Base-by-base conservation (phyloP, 2,797 vertebrate species). In the Microcaecilia unicolor region DNA sequence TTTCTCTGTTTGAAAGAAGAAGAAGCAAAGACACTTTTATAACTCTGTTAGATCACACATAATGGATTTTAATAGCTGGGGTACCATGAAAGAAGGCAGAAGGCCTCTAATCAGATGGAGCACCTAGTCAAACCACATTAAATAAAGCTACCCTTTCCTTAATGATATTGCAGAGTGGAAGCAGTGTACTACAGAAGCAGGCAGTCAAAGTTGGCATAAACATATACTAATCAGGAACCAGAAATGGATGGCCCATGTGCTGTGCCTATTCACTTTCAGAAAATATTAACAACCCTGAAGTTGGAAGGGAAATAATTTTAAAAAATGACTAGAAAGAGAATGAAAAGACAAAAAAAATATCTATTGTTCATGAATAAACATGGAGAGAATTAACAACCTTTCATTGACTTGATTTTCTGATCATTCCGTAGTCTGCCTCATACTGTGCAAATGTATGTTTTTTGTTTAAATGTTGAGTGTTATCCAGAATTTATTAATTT, bases 151-250 rank as follows among this genome's bases (percentile, higher is more conserved):
- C 3, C 20, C 37, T 60, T 22, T 7, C 35, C 34, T 43, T 54
- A 29, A 63, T 63, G 47, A 29, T 31, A 37, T 37, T 67, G 38
- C 48, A 31, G 31, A 51, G 46, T 61, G 44, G 41, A 42, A 61
- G 15, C 23, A 28, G 28, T 51, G n/a, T n/a, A n/a, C n/a, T n/a
- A n/a, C n/a, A n/a, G n/a, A n/a, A n/a, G n/a, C n/a, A 44, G 61
- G 44, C 58, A 69, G 57, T 60, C 76, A 72, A 42, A 39, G 53
- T 57, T 59, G 37, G 52, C 41, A 43, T 31, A 41, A 62, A 60
- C 49, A 16, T 32, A 32, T 45, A 40, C 53, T 54, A 54, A 31
- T 43, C 25, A 48, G 51, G 43, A 60, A 36, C 51, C 34, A 48
- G 52, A 48, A 3, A 38, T 49, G 17, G 38, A 46, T 38, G 52